These are phyloP conservation scores for Brotogeris chrysoptera DNA, from an alignment of 2,797 vertebrate species.

Conservation along the genomic window DNA sequence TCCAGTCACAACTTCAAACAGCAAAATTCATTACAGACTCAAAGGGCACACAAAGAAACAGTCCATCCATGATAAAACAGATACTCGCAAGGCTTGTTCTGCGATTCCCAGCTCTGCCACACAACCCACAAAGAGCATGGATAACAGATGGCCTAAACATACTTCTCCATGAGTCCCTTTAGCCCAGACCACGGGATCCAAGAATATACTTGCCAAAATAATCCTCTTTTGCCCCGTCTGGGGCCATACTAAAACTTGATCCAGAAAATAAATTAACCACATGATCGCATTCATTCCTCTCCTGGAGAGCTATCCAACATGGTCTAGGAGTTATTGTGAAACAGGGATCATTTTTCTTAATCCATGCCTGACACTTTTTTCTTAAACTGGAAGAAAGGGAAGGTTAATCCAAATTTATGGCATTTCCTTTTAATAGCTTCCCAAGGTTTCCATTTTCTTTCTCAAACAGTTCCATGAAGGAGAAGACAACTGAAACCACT, in stretches of 20 bases:
- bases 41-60: background rate
- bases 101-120: background rate
- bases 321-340: background rate
- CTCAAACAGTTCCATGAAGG: background rate
- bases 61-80: background rate
- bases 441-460: background rate
- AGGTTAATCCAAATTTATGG: background rate
- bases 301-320: background rate
- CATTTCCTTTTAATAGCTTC: background rate
- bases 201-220: constrained; percentile 27
- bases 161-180: background rate
- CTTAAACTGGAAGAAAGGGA: background rate
- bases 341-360: constrained; percentile 12
- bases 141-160: constrained; percentile 22
- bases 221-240: background rate
- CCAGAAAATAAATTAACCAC: constrained; percentile 49
- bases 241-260: background rate
- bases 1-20: background rate
- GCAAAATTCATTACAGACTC: background rate
- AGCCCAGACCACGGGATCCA: background rate
- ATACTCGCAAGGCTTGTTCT: background rate
- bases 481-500: background rate
- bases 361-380: background rate
- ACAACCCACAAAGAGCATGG: background rate
- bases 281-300: constrained; percentile 22